Base-by-base conservation (phyloP, 2,113 vertebrate species). In the Holacanthus passer region DNA sequence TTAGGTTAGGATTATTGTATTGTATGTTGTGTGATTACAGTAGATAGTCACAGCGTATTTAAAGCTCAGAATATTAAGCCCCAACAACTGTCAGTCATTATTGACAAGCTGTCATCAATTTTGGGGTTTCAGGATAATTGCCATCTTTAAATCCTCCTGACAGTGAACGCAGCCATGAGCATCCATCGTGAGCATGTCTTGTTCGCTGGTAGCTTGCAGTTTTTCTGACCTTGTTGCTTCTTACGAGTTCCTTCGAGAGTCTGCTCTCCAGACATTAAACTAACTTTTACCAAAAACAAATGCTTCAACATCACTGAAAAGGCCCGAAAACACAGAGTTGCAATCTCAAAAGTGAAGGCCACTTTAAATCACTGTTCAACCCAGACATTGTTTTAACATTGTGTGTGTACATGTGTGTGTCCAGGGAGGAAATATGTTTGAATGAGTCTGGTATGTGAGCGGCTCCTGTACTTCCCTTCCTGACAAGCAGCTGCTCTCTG, bases 401-500 rank as follows among this genome's bases (percentile, higher is more conserved):
- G 41, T 48, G 16, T 27, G 58, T 64, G 43, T 60, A 41, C 29
- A 17, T 55, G 60, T 59, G 17, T 62, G 20, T 62, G 32, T 78
- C 41, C 70, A 39, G 74, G 37, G 48, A 81, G 90, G 88, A 91
- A 89, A 81, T 22, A 7, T 56, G 73, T 87, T 63, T 75, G 76
- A 79, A 79, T 83, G 79, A 41, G 80, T 82, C 67, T 77, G 88
- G 70, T 74, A 77, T 81, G 88, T n/a, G 37, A 55, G 73, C 83
- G 4, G 73, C 76, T 80, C 24, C 73, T 52, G 75, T 67, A 78
- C 68, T 72, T 79, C 79, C 59, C 67, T 88, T 89, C 85, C 87
- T 79, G 83, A 53, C 47, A 82, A 83, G 81, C 76, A 82, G 75
- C 43, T 66, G 75, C 45, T 82, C 43, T 69, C 35, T 53, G 79